Percentiles rank a stretch among this genome's conserved stretches.
Evolutionary conservation across 2,113 vertebrate species (phyloP).

Genomic region (Salvelinus namaycush): DNA sequence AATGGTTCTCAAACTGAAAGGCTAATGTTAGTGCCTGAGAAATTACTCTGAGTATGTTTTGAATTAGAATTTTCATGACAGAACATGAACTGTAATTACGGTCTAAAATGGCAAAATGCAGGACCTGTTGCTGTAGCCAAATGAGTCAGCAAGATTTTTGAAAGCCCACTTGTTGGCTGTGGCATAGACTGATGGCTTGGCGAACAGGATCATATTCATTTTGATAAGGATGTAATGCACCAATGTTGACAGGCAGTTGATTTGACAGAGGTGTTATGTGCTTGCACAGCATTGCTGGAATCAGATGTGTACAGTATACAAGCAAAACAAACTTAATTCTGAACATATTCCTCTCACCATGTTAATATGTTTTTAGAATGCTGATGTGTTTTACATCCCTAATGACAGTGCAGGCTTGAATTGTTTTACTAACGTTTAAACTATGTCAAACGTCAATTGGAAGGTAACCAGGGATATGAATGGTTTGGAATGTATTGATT

Average conservation of each 20-base stretch:
- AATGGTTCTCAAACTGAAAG: not conserved
- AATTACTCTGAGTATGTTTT: not conserved
- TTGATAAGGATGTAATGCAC: not conserved
- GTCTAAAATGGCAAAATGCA: constrained; percentile 5
- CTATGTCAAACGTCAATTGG: too few species aligned
- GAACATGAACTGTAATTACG: constrained; percentile 17
- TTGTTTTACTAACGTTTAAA: too few species aligned
- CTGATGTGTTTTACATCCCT: too few species aligned
- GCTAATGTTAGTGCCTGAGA: not conserved
- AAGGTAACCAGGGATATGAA: too few species aligned
- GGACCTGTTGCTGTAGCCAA: constrained; percentile 22
- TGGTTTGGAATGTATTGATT: too few species aligned
- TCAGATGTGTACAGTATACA: too few species aligned
- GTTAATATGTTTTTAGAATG: too few species aligned
- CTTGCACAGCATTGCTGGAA: too few species aligned
- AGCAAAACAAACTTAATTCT: too few species aligned
- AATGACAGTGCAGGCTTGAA: too few species aligned
- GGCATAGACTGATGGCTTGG: constrained; percentile 2
- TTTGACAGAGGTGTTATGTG: not conserved
- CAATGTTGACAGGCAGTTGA: not conserved
- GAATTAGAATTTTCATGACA: constrained; percentile 19
- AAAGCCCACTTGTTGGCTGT: constrained; percentile 5
- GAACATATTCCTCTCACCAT: too few species aligned
- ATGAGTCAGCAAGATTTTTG: constrained; percentile 5
- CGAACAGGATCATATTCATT: not conserved